Evolutionary conservation across 1,140 invertebrate genomes (phyloP).

Genomic region (Polyergus mexicanus): DNA sequence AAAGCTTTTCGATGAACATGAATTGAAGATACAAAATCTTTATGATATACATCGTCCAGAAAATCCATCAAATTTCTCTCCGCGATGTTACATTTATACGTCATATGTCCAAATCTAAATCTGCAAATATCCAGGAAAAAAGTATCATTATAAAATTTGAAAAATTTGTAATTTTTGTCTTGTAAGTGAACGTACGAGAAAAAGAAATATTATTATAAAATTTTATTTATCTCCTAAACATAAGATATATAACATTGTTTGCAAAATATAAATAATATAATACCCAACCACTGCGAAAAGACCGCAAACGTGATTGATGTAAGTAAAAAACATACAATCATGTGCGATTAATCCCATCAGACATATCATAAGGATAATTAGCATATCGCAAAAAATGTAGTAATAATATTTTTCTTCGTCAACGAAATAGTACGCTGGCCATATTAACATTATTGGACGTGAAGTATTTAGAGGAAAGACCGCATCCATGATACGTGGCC

Average conservation of each 20-base stretch:
- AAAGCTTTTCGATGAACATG: not conserved
- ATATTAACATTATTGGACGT: not conserved
- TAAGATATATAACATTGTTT: not conserved
- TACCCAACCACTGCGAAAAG: slow-evolving; percentile 32
- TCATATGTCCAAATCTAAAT: slow-evolving; percentile 16
- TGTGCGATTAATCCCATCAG: slow-evolving; percentile 1
- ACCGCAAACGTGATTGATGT: slow-evolving; percentile 11
- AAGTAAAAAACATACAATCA: slow-evolving; percentile 29
- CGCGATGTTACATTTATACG: not conserved
- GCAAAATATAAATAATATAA: too few species aligned
- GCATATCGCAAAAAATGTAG: slow-evolving; percentile 13
- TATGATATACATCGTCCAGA: not conserved
- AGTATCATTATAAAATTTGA: not conserved
- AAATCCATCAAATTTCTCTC: not conserved
- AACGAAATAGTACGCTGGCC: slow-evolving; percentile 17
- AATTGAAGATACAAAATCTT: slow-evolving; percentile 22
- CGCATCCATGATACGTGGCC: not conserved
- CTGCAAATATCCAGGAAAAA: not conserved
- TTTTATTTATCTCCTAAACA: not conserved
- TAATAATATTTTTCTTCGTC: slow-evolving; percentile 17
- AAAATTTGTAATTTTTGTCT: not conserved
- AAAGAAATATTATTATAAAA: not conserved
- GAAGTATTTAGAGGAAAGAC: slow-evolving; percentile 31
- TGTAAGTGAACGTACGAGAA: not conserved
- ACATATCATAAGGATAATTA: too few species aligned